Percentiles rank a stretch among this genome's conserved stretches.
Evolutionary conservation across 2,113 vertebrate genomes (phyloP).

Genomic region (Nannobrachium achirus): DNA sequence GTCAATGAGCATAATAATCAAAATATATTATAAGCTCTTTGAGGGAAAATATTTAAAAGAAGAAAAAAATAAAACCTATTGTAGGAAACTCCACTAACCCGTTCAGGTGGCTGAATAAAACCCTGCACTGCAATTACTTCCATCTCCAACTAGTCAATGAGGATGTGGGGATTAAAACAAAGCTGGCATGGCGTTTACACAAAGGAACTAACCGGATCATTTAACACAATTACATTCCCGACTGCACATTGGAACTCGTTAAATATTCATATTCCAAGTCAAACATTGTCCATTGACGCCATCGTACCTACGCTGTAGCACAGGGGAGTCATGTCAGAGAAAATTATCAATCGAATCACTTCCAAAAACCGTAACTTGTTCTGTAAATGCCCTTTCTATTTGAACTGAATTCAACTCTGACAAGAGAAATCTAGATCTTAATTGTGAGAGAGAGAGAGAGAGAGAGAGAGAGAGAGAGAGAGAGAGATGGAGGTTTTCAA

Average conservation of each 20-base stretch:
- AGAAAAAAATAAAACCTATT: too few species aligned
- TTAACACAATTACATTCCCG: slow-evolving; percentile 66
- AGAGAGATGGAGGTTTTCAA: too few species aligned
- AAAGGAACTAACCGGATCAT: slow-evolving; percentile 57
- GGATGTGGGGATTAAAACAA: slow-evolving; percentile 57
- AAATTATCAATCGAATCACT: slow-evolving; percentile 5
- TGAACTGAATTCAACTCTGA: neutral
- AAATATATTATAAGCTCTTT: too few species aligned
- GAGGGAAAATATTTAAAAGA: too few species aligned
- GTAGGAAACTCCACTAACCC: neutral
- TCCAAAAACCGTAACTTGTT: neutral
- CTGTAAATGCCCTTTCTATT: neutral
- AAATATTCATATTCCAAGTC: slow-evolving; percentile 58
- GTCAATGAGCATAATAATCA: too few species aligned
- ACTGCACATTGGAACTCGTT: slow-evolving; percentile 58
- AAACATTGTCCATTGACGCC: slow-evolving; percentile 28
- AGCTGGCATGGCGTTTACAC: slow-evolving; percentile 41
- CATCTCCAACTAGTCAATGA: slow-evolving; percentile 28
- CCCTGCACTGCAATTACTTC: slow-evolving; percentile 22
- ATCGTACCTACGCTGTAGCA: slow-evolving; percentile 3
- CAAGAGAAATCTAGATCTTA: neutral
- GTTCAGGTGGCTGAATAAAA: slow-evolving; percentile 37
- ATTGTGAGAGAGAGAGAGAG: neutral
- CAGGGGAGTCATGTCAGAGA: slow-evolving; percentile 19
- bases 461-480: neutral